Evolutionary conservation across 2,113 vertebrate species (phyloP).

Genomic region (Cochlearius cochlearius): DNA sequence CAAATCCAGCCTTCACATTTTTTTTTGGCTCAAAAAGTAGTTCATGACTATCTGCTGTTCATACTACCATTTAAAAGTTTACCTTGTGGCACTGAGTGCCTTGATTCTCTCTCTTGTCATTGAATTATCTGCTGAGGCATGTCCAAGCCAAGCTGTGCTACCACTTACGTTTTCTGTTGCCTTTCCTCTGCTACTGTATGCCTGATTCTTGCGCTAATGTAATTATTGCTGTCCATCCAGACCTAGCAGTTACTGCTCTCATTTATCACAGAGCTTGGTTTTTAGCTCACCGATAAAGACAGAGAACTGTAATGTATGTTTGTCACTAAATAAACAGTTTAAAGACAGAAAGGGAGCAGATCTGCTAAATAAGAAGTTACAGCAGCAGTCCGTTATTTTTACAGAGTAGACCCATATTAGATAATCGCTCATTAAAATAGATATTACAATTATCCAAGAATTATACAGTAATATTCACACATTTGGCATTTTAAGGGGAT

Average conservation of each 20-base stretch:
- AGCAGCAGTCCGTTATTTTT: not conserved
- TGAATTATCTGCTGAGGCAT: not conserved
- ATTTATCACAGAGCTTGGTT: not conserved
- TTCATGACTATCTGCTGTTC: not conserved
- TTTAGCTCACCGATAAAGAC: not conserved
- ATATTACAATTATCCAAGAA: not conserved
- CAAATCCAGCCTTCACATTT: not conserved
- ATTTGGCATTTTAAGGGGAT: not conserved
- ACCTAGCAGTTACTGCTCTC: not conserved
- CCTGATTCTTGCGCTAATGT: not conserved
- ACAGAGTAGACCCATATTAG: not conserved
- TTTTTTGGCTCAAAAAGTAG: not conserved
- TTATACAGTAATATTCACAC: not conserved
- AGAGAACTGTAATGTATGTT: not conserved
- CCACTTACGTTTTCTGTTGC: not conserved
- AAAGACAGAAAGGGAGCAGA: not conserved
- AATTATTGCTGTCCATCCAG: not conserved
- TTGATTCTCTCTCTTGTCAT: not conserved
- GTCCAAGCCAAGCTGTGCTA: rapidly evolving
- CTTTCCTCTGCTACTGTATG: not conserved
- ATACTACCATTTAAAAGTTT: not conserved
- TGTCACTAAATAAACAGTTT: not conserved
- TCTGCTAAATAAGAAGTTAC: not conserved
- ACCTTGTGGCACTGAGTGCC: not conserved
- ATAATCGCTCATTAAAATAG: not conserved